Evolutionary conservation across 2,797 vertebrate species (phyloP), one percentile per base, ranked within the genome.

Genomic region (Yasuhikotakia modesta): DNA sequence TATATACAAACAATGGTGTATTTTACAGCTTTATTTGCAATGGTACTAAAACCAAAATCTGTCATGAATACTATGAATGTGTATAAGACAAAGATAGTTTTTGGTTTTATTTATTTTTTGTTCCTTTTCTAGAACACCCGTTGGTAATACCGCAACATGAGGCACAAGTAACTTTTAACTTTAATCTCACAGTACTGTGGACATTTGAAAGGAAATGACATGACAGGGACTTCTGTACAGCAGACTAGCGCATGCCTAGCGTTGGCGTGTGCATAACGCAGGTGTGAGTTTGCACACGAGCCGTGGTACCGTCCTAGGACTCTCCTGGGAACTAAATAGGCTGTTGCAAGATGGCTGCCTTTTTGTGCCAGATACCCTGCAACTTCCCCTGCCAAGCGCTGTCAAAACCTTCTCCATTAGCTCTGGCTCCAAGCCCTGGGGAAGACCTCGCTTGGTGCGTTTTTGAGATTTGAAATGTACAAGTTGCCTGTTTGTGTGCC

Each of bases 401-500:
- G 83, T 75, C 81, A 81, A 84, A 81, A 79, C 86, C 82, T 85
- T 82, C 76, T 84, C 86, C 82, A 81, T 83, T 73, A 83, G 68
- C 50, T 79, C 78, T 80, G 81, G 87, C 68, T 80, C 53, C 0
- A 61, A 73, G 58, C 85, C 78, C 79, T 79, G 79, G 81, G 76
- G 85, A 83, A 82, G 81, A 86, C 84, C 61, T 21, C 61, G 68
- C 53, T 63, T 21, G 67, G 74, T 80, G 61, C 53, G 64, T 73
- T 79, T 75, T 68, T 55, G 63, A 79, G 60, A 74, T 73, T 82
- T 82, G 79, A 90, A 80, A 87, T 81, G 84, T 88, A 87, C 85
- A 86, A 91, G 89, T 89, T 89, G 90, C 90, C 91, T 87, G 85
- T 91, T 90, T 90, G 90, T 91, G 92, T 94, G 92, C 93, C 93